phyloP scores from a whole-genome alignment of 2,888 invertebrate species.

The Lutraria lutraria region DNA sequence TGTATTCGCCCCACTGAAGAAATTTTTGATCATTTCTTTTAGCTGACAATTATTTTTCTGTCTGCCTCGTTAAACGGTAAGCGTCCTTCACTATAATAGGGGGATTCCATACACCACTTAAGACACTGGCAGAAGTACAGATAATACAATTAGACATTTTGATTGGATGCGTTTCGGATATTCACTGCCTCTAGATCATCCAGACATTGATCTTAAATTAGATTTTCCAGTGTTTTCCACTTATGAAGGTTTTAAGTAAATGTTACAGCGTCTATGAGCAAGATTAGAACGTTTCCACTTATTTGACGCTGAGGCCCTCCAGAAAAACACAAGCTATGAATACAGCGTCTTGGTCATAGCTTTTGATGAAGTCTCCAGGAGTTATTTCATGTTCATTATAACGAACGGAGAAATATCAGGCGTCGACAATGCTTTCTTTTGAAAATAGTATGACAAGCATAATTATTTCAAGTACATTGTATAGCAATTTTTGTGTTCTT shows the following conservation, averaged over 20 bases:
- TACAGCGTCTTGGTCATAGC: not conserved
- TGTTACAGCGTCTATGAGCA: constrained; percentile 41
- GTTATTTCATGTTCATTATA: not conserved
- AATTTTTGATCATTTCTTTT: constrained; percentile 66
- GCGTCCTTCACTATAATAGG: constrained; percentile 63
- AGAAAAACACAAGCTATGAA: not conserved
- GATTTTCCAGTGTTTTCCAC: constrained; percentile 58
- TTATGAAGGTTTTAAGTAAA: constrained; percentile 49
- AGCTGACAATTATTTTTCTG: constrained; percentile 60
- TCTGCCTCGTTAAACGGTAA: constrained; percentile 66
- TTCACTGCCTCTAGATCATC: constrained; percentile 37
- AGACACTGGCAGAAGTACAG: constrained; percentile 48
- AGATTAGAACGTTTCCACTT: constrained; percentile 14
- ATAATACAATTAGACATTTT: constrained; percentile 65
- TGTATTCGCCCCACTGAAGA: constrained; percentile 62
- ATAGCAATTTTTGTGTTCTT: constrained; percentile 3
- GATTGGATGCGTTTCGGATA: constrained; percentile 64
- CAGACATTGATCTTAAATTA: constrained; percentile 64
- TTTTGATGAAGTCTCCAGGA: not conserved
- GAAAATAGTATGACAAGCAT: not conserved
- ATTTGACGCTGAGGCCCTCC: not conserved
- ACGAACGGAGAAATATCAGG: not conserved
- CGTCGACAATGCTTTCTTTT: not conserved
- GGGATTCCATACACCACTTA: constrained; percentile 61
- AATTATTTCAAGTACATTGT: too few species aligned